These are phyloP conservation scores for Amazona ochrocephala DNA, from an alignment of 2,797 vertebrate species.

Conservation along the genomic window DNA sequence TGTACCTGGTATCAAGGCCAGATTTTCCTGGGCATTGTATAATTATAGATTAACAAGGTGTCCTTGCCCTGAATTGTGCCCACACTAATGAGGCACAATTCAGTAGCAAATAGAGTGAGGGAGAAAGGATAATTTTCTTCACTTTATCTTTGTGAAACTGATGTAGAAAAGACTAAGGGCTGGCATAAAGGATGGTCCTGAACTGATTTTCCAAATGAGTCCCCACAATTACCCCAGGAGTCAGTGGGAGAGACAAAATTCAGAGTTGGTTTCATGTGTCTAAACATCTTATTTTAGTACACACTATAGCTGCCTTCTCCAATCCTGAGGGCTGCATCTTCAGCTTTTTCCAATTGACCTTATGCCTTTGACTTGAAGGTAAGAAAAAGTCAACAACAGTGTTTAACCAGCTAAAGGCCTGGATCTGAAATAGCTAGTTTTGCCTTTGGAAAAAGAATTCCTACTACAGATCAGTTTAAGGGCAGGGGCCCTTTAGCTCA, in stretches of 20 bases:
- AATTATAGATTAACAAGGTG: conserved; percentile 1
- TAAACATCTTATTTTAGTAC: accelerated
- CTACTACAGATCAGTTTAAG: background rate
- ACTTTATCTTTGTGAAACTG: background rate
- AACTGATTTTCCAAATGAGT: background rate
- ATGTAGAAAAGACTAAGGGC: background rate
- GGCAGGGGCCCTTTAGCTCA: accelerated
- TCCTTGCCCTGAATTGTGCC: conserved; percentile 47
- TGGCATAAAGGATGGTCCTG: background rate
- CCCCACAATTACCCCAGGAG: background rate
- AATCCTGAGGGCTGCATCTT: background rate
- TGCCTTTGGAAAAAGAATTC: background rate
- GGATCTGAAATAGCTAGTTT: background rate
- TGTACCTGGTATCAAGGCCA: background rate
- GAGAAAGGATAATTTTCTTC: background rate
- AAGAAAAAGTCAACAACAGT: background rate
- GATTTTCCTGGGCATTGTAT: background rate
- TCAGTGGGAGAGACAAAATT: background rate
- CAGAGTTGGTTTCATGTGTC: background rate
- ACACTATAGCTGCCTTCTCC: accelerated
- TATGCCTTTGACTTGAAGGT: background rate
- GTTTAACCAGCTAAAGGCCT: background rate
- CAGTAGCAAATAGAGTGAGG: background rate
- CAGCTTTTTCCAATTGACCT: background rate
- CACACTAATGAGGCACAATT: conserved; percentile 10